Base-by-base conservation (phyloP, 2,888 invertebrate genomes). In the Leuctra nigra region DNA sequence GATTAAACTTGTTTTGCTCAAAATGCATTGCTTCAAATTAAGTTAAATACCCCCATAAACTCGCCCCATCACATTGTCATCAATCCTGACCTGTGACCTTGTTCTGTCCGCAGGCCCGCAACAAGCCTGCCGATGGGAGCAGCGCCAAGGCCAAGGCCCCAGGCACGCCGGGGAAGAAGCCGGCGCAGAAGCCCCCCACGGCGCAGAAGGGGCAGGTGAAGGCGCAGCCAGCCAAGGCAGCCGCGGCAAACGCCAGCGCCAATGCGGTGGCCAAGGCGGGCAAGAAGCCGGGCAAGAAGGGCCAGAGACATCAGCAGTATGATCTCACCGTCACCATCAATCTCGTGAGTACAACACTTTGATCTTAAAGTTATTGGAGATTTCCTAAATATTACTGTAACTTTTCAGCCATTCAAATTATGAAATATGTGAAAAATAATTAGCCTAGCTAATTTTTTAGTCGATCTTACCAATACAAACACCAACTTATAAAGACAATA, bases 291-390 rank as follows among this genome's bases (percentile, higher is more conserved):
- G 62, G 61, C 44, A 86, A 86, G 75, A 84, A 84, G 71, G 86
- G 86, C 13, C 84, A 87, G 66, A 82, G 86, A 66, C 84, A 88
- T 64, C 87, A 87, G 68, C 86, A 86, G 68, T 86, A 89, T 66
- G 89, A 90, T 67, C 81, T 89, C 56, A 82, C 84, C 63, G 89
- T 90, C 64, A 89, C 87, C 63, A 89, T 90, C 65, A 84, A 89
- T 71, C 72, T 89, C 81, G 90, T 89, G 69, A 83, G 84, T 73
- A n/a, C n/a, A n/a, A n/a, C n/a, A n/a, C n/a, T n/a, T n/a, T n/a
- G n/a, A n/a, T n/a, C n/a, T n/a, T n/a, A n/a, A n/a, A n/a, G n/a
- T n/a, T n/a, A n/a, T n/a, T n/a, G n/a, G n/a, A n/a, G n/a, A n/a
- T n/a, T n/a, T n/a, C n/a, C n/a, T n/a, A n/a, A n/a, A n/a, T n/a